Evolutionary conservation across 2,888 invertebrate genomes (phyloP).

Genomic region (Serripes groenlandicus): DNA sequence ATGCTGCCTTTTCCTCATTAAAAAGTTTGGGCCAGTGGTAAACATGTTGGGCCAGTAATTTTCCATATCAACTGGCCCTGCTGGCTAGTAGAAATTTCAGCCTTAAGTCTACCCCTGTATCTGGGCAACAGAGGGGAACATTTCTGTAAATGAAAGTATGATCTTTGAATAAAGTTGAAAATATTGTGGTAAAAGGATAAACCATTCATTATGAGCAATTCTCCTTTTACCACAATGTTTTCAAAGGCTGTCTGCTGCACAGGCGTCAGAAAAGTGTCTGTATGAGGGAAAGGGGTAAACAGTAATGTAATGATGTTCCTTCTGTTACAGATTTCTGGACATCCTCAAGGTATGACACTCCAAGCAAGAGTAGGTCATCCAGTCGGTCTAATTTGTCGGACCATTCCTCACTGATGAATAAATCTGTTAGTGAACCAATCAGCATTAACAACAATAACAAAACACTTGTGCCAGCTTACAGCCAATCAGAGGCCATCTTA

Average conservation of each 20-base stretch:
- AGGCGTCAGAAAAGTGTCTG: not conserved
- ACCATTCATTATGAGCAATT: no score
- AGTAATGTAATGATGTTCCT: not conserved
- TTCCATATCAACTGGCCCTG: no score
- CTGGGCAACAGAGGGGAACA: no score
- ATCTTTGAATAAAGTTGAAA: no score
- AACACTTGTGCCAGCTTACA: constrained; percentile 52
- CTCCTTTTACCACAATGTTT: constrained; percentile 1
- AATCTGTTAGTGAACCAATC: constrained; percentile 81
- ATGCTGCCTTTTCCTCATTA: no score
- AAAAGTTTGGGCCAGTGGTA: no score
- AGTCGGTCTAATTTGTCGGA: constrained; percentile 63
- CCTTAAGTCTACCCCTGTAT: no score
- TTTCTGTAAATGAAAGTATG: no score
- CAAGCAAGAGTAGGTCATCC: constrained; percentile 52
- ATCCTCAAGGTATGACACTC: constrained; percentile 74
- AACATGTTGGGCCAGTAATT: no score
- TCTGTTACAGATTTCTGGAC: constrained; percentile 85
- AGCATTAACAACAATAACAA: constrained; percentile 70
- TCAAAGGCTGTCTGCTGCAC: not conserved
- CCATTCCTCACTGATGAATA: constrained; percentile 72
- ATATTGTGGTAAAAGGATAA: no score
- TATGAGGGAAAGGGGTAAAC: not conserved
- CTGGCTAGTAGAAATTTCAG: no score
- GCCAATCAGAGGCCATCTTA: constrained; percentile 47